Percentiles rank a stretch among this genome's conserved stretches.
Evolutionary conservation across 2,888 invertebrate species (phyloP).

Genomic region (Meiosimyza platycephala): DNA sequence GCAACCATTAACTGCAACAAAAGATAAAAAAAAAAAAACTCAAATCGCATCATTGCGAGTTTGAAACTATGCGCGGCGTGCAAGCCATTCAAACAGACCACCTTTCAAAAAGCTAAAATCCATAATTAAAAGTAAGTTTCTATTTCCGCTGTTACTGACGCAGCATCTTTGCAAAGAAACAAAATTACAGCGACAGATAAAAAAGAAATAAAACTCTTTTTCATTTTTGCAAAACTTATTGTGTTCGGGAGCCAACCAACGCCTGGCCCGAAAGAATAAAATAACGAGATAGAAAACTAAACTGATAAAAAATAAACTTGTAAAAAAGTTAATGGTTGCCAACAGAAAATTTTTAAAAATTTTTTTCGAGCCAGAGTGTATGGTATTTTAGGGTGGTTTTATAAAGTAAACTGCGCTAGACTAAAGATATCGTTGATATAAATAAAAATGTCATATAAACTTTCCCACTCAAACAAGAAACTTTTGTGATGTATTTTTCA

Average conservation of each 20-base stretch:
- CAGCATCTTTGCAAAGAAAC: conserved; percentile 6
- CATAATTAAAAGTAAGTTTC: conserved; percentile 61
- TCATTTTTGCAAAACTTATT: conserved; percentile 17
- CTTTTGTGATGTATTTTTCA: too few species aligned
- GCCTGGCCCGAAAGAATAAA: conserved; percentile 30
- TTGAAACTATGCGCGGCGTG: neutral
- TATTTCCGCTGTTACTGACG: conserved; percentile 38
- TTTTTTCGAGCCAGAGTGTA: too few species aligned
- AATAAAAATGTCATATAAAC: too few species aligned
- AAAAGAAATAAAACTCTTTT: conserved; percentile 9
- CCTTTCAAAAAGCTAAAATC: conserved; percentile 38
- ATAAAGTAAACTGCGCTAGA: too few species aligned
- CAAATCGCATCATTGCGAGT: neutral
- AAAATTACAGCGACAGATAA: neutral
- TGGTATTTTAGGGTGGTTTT: too few species aligned
- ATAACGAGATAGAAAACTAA: conserved; percentile 1
- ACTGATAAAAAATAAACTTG: neutral
- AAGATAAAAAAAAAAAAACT: too few species aligned
- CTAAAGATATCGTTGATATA: too few species aligned
- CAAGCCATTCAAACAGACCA: conserved; percentile 6
- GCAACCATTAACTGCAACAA: neutral
- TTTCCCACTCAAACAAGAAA: too few species aligned
- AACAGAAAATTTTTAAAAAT: neutral
- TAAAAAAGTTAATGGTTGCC: neutral
- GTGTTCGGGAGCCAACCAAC: conserved; percentile 30